Evolutionary conservation across 2,797 vertebrate species (phyloP), one percentile per base, ranked within the genome.

Genomic region (Anguilla anguilla): DNA sequence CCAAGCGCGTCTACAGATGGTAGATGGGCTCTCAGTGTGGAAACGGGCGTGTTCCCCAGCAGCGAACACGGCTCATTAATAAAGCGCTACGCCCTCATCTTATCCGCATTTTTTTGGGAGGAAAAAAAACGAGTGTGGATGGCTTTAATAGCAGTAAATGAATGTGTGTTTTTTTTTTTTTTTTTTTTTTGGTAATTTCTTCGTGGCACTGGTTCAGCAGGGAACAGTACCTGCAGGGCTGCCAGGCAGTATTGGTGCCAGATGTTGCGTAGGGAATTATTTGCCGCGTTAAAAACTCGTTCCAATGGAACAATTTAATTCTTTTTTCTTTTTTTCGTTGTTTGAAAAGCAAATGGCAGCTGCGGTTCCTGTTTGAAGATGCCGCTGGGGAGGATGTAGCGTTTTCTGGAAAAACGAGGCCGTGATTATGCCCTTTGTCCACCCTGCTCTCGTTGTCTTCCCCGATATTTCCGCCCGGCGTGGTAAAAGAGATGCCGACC

Each of bases 161-260:
- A 35, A 35, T 1, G 35, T 35, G 35, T n/a, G n/a, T n/a, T n/a
- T n/a, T n/a, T 31, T 31, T 96, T 95, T 96, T 94, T 96, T 95
- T 96, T 35, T 35, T 35, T 35, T 35, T 35, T 35, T 35, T 35
- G 96, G 96, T 96, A 96, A 96, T 96, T 96, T 94, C 94, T 92
- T 92, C 95, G 94, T 51, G 49, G 49, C 9, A 9, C 4, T 5
- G 89, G 94, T 97, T 97, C 97, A 97, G 93, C 96, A 96, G 92
- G 96, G 96, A 96, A 49, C 77, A 49, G 95, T 96, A 96, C 92
- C 93, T 93, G 92, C 90, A 91, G 95, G 94, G 93, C 92, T 95
- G 96, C 95, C 95, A 94, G 96, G 94, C 91, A 91, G 95, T 95
- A 95, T 97, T 96, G 96, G 96, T 97, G 97, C 98, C 98, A 98